These are phyloP conservation scores for Drosophila lacertosa DNA, from an alignment of 1,140 invertebrate genomes.

Conservation along the genomic window DNA sequence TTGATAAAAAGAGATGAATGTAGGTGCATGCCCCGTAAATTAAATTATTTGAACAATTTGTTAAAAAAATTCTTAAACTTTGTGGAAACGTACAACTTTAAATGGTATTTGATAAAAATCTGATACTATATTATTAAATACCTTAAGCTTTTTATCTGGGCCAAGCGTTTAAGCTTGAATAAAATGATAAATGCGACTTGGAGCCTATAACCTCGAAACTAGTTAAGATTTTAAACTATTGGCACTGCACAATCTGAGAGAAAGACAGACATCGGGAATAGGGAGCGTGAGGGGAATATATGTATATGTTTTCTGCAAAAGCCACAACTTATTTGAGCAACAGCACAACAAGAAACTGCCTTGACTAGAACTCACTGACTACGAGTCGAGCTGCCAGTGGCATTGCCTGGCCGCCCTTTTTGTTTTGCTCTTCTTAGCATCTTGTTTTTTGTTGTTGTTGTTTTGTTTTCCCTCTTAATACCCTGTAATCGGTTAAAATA, in stretches of 20 bases:
- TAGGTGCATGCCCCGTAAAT: too few relatives aligned
- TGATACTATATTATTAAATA: background rate
- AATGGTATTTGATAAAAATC: too few relatives aligned
- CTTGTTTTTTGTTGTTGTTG: constrained; percentile 15
- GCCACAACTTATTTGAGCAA: constrained; percentile 23
- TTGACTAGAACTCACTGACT: constrained; percentile 23
- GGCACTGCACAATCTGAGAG: constrained; percentile 3
- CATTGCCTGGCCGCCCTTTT: constrained; percentile 47
- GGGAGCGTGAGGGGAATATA: background rate
- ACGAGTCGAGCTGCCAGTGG: constrained; percentile 49
- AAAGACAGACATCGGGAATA: background rate
- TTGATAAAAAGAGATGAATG: background rate
- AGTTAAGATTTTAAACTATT: constrained; percentile 42
- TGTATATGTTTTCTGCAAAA: constrained; percentile 9
- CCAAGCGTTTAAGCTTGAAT: background rate
- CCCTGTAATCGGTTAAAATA: background rate
- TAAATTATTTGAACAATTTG: too few relatives aligned
- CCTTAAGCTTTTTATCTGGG: background rate
- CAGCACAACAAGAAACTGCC: constrained; percentile 11
- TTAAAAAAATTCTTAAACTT: too few relatives aligned
- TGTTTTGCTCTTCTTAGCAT: constrained; percentile 34
- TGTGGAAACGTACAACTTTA: too few relatives aligned
- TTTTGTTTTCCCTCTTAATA: background rate
- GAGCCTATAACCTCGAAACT: constrained; percentile 16
- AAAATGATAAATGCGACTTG: constrained; percentile 8